Evolutionary conservation across 1,140 invertebrate species (phyloP).

Genomic region (Drosophila auraria): DNA sequence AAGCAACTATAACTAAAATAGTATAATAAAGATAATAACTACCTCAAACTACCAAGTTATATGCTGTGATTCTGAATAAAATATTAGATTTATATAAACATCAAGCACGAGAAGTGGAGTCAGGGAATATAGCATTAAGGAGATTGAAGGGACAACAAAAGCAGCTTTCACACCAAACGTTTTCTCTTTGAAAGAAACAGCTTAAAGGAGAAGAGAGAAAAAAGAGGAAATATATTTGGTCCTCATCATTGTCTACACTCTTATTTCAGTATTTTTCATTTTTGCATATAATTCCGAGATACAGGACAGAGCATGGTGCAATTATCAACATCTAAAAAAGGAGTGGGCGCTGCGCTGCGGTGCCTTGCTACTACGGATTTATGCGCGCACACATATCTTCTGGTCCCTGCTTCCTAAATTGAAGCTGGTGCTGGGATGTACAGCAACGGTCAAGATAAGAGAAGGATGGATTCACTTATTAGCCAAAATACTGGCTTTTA

Average conservation of each 20-base stretch:
- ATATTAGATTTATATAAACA: too few species aligned
- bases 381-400: background rate
- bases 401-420: background rate
- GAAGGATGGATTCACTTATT: too few species aligned
- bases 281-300: background rate
- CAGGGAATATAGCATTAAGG: too few species aligned
- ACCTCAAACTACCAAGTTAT: too few species aligned
- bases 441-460: background rate
- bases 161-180: too few species aligned
- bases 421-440: background rate
- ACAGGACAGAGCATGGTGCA: background rate
- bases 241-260: background rate
- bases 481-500: too few species aligned
- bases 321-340: constrained; percentile 8
- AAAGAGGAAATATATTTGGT: background rate
- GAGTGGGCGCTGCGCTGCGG: background rate
- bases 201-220: background rate
- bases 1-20: too few species aligned
- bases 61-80: background rate
- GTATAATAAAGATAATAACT: too few species aligned
- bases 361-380: background rate
- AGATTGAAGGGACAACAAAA: too few species aligned
- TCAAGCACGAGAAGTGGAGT: too few species aligned
- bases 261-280: background rate
- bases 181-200: too few species aligned